Base-by-base conservation (phyloP, 2,888 invertebrate genomes). In the Stenichneumon culpator region DNA sequence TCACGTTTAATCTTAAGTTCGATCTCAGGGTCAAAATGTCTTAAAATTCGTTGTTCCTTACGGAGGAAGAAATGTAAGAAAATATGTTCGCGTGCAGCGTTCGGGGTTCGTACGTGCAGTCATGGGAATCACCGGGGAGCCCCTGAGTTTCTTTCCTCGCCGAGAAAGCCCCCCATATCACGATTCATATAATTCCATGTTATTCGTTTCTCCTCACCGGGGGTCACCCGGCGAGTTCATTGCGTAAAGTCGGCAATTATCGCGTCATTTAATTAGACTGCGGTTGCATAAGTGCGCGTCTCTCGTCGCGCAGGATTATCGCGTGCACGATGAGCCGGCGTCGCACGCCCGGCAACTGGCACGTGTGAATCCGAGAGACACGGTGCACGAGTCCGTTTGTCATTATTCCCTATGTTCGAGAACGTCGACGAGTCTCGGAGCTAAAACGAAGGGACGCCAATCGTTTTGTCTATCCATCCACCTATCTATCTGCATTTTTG, bases 361-460 rank as follows among this genome's bases (percentile, higher is more conserved):
- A 90, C 90, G 90, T 91, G 91, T 88, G 90, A 91, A 90, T 86
- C 83, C 85, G 70, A 83, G 77, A 85, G 19, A 74, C 52, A 50
- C 36, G 57, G 44, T 68, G 73, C 69, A 50, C 47, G 67, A 77
- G 77, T 50, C 36, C 54, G 36, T 73, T 14, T 54, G 32, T 11
- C 39, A 57, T n/a, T 77, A 78, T 69, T 65, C 19, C 28, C 32
- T 14, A 52, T 69, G 63, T 57, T 67, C 60, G 69, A 81, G 78
- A 69, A 84, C 68, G 81, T 78, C 78, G 44, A 63, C 28, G 68
- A 69, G 68, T 81, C 78, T 68, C 81, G 63, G 52, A 63, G 65
- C 36, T 6, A 68, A 69, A 73, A 67, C 44, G 73, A 65, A 68
- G 9, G 22, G 63, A 5, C 14, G 47, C 25, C 16, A 28, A 28